Evolutionary conservation across 2,888 invertebrate genomes (phyloP), one percentile per base, ranked within the genome.

Genomic region (Tortrix viridana): DNA sequence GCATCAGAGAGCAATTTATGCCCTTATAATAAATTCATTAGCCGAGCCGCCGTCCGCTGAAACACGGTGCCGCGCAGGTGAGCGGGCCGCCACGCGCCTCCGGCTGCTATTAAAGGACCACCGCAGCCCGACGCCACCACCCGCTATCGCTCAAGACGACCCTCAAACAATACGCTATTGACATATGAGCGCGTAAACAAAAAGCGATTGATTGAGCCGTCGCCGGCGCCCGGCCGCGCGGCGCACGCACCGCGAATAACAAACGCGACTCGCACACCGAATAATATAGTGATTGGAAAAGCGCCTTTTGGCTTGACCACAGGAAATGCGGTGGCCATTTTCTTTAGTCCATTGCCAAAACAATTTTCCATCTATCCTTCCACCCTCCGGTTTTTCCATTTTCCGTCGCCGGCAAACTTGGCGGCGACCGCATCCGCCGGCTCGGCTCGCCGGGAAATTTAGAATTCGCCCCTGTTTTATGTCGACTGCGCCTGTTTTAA

Each of bases 11-110:
- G 81, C 88, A 89, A 90, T 91, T 91, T 90, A 89, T 91, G 88
- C 82, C 81, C 85, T 88, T 89, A 90, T 90, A 90, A 91, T 92
- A 91, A 90, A 92, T 92, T 92, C 89, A 91, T 91, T 92, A 92
- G 86, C 74, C 70, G 53, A 69, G 71, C 67, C 67, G 68, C 67
- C 70, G 69, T 66, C 62, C 68, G 74, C 74, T 75, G 75, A 72
- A 75, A 74, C 72, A 74, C 69, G 70, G 73, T 37, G 38, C 61
- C 61, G 56, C 56, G 56, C 56, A 52, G 52, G 56, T 23, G 32
- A 57, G 56, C 54, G 53, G 61, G 50, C 57, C 57, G 65, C 56
- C 66, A 63, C 65, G 49, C 59, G 61, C 63, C 47, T 43, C 54
- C 67, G 58, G 65, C 66, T 67, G 63, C 68, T 70, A 73, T 72